A percentile compares a stretch with the other conserved stretches of the same genome.
These are phyloP conservation scores for Montifringilla adamsi DNA, from an alignment of 2,113 vertebrate genomes.

Conservation along the genomic window DNA sequence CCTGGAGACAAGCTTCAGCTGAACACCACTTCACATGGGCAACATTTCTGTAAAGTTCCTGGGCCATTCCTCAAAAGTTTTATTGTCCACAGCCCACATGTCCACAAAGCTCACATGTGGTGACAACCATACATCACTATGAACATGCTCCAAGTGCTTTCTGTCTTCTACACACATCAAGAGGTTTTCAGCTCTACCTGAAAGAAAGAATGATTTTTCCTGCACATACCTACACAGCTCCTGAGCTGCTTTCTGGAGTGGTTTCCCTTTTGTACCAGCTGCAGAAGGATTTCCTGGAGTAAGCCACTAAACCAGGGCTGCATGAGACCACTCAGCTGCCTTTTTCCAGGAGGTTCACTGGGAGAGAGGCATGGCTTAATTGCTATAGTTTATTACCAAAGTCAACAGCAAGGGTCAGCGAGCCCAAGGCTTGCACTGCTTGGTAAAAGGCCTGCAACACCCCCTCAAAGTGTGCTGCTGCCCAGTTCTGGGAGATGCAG, in stretches of 20 bases:
- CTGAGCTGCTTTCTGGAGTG: neutral
- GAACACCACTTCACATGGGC: neutral
- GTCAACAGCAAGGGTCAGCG: accelerated
- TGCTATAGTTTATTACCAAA: neutral
- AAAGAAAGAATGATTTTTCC: neutral
- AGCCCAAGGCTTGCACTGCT: neutral
- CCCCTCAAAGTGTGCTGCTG: accelerated
- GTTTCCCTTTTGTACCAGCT: neutral
- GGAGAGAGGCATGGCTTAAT: neutral
- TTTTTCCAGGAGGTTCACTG: neutral
- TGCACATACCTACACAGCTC: neutral
- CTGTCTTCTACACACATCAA: neutral
- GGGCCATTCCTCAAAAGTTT: neutral
- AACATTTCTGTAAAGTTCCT: neutral
- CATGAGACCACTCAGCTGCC: accelerated
- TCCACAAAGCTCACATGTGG: neutral
- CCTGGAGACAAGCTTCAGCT: neutral
- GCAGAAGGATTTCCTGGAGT: constrained; percentile 16
- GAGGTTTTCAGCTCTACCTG: neutral
- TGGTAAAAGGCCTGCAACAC: neutral
- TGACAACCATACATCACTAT: neutral
- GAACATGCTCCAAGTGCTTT: neutral
- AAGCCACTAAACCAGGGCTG: neutral
- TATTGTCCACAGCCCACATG: neutral
- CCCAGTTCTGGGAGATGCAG: neutral